Evolutionary conservation across 2,888 invertebrate species (phyloP), one percentile per base, ranked within the genome.

Genomic region (Rhimphoctona megacephalus): DNA sequence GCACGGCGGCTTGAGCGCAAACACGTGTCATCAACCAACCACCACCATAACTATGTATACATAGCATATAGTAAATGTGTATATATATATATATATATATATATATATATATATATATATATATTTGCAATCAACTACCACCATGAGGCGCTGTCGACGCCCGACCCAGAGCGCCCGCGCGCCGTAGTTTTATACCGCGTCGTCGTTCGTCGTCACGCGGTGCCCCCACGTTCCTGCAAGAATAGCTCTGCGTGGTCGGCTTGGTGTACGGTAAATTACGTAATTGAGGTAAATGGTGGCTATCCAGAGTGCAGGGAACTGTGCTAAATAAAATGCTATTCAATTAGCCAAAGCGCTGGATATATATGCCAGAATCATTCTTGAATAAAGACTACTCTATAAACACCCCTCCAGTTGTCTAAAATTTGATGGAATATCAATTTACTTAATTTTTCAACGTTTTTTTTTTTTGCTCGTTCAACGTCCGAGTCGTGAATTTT

Each of bases 281-380:
- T 93, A 93, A 93, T 93, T 93, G 92, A 92, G 92, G 91, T 92
- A 92, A 93, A 92, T 91, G 90, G 89, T 88, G 91, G 92, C 92
- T 92, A 92, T 92, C 93, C 90, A 91, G 91, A 91, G 90, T 91
- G 92, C 92, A 90, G 91, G 91, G 90, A 91, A 91, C 91, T 92
- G 91, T 90, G 92, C 92, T 92, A 92, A 92, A 93, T 93, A 93
- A 93, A 92, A 92, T 91, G 92, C 91, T 90, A 91, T 91, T 93
- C 92, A 92, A 93, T 92, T 92, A 92, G 90, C 57, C 43, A 78
- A 66, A 80, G 82, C 61, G 54, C 64, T 70, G 54, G 61, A 25
- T 46, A 57, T 67, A 74, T 67, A 73, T 66, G 49, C 25, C 49
- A 74, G 89, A 85, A 88, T 89, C 89, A 90, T 89, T 57, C 64